phyloP scores from a whole-genome alignment of 92 coral and sea anemone species.

The Nematostella vectensis region DNA sequence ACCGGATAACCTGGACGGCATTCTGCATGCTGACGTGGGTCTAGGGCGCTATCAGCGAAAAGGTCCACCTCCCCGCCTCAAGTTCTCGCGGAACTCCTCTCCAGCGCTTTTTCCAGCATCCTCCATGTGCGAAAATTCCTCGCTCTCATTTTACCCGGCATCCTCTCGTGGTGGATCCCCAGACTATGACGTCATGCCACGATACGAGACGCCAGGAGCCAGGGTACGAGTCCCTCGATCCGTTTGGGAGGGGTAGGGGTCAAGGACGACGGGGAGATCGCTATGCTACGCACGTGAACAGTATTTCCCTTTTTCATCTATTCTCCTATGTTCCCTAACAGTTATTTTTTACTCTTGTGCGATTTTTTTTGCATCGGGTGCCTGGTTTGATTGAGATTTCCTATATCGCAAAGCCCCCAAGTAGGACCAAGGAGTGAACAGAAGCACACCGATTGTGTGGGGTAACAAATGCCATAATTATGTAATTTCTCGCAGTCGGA shows the following conservation, averaged over 20 bases:
- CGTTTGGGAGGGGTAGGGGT: too few species aligned
- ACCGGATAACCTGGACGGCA: conserved; percentile 47
- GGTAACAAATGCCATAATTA: too few species aligned
- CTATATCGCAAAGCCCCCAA: too few species aligned
- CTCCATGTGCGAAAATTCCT: conserved; percentile 33
- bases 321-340: too few species aligned
- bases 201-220: conserved; percentile 42
- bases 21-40: conserved; percentile 58
- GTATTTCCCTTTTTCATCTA: neutral
- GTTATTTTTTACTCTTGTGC: too few species aligned
- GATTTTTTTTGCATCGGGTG: too few species aligned
- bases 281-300: neutral
- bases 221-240: conserved; percentile 36
- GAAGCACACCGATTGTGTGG: too few species aligned
- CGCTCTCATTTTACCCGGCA: conserved; percentile 8
- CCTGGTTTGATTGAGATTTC: too few species aligned
- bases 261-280: too few species aligned
- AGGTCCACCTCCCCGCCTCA: conserved; percentile 46
- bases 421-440: too few species aligned
- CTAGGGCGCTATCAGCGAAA: conserved; percentile 48
- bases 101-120: conserved; percentile 16
- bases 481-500: too few species aligned
- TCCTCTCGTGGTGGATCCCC: conserved; percentile 53
- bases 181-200: conserved; percentile 24
- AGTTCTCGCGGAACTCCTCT: conserved; percentile 47